Conservation (phyloP, 2,888 invertebrate genomes). For the Trypoxylon attenuatum region DNA sequence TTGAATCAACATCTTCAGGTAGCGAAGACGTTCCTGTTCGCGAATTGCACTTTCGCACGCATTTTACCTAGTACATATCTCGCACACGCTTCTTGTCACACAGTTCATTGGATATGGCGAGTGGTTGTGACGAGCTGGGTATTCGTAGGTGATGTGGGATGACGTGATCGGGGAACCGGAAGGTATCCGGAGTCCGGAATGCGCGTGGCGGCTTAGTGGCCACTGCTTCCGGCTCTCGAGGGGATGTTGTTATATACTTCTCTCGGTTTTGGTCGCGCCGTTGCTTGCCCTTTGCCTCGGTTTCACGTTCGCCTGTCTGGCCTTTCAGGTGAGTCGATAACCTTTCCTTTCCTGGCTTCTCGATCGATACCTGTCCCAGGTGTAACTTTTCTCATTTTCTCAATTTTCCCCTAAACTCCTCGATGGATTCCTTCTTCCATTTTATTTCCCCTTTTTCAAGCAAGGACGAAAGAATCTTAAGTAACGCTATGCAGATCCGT, state of each 20-base stretch:
- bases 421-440: no score
- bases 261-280: constrained; percentile 82
- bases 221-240: constrained; percentile 81
- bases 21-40: no score
- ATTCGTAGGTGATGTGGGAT: constrained; percentile 81
- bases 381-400: no score
- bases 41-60: not conserved
- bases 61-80: not conserved
- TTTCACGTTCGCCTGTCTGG: constrained; percentile 81
- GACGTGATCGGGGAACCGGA: constrained; percentile 84
- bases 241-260: constrained; percentile 82
- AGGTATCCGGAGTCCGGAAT: constrained; percentile 82
- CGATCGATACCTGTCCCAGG: constrained; percentile 8
- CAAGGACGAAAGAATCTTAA: no score
- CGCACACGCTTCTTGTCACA: not conserved
- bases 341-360: constrained; percentile 2
- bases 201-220: constrained; percentile 82
- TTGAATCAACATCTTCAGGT: constrained; percentile 85
- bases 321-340: constrained; percentile 79
- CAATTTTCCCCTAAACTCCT: no score
- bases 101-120: not conserved
- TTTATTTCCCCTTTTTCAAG: no score
- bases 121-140: not conserved
- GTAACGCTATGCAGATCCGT: no score
- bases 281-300: constrained; percentile 81